phyloP scores from a whole-genome alignment of 2,113 vertebrate species.

The Pluvialis apricaria region DNA sequence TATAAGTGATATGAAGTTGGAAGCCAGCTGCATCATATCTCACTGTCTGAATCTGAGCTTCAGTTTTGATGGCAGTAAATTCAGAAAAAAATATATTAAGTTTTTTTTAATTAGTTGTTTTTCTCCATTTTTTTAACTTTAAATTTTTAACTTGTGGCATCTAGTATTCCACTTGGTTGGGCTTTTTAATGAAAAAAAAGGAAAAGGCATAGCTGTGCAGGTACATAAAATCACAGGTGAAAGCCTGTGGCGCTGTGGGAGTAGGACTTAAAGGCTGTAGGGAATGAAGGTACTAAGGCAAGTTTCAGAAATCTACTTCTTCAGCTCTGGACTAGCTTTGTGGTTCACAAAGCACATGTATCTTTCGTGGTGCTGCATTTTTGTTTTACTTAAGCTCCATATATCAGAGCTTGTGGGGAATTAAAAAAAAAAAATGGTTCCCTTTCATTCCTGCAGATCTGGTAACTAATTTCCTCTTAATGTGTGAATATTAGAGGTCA shows the following conservation, averaged over 20 bases:
- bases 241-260: not conserved
- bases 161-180: not conserved
- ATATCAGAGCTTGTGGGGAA: not conserved
- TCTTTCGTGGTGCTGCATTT: not conserved
- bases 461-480: not conserved
- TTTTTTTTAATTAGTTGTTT: not conserved
- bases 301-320: not conserved
- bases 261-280: not conserved
- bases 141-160: not conserved
- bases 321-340: not conserved
- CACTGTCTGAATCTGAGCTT: not conserved
- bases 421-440: not conserved
- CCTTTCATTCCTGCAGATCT: not conserved
- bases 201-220: not conserved
- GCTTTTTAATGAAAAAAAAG: not conserved
- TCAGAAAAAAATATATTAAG: not conserved
- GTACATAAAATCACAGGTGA: not conserved
- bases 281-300: not conserved
- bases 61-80: not conserved
- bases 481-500: not conserved
- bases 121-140: not conserved
- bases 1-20: not conserved
- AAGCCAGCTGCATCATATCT: not conserved
- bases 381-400: not conserved
- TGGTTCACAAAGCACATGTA: fast-evolving